These are phyloP conservation scores for Aphis craccivora DNA, from an alignment of 1,140 invertebrate genomes.

Conservation along the genomic window DNA sequence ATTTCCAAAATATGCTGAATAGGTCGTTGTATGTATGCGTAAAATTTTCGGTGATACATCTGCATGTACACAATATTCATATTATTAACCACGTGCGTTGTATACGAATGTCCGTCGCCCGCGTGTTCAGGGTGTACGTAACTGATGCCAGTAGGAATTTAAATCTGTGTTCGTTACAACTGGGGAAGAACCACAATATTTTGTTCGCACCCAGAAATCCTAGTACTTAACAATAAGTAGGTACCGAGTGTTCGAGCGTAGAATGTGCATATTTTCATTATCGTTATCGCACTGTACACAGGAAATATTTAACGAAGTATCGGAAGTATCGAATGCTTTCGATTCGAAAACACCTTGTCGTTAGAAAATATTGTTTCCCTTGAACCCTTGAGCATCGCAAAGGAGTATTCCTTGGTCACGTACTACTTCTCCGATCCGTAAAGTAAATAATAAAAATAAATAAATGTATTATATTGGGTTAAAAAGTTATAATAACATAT, in stretches of 20 bases:
- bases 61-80: neutral
- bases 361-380: neutral
- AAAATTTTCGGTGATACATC: neutral
- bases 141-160: neutral
- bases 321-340: neutral
- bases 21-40: neutral
- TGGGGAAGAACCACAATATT: neutral
- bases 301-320: neutral
- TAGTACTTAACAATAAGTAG: neutral
- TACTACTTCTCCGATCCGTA: neutral
- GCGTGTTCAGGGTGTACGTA: neutral
- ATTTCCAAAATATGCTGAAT: neutral
- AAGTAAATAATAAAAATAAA: slow-evolving; percentile 16
- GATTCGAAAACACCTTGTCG: neutral
- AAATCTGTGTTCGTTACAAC: neutral
- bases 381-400: neutral
- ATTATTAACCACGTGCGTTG: neutral
- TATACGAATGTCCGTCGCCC: neutral
- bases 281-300: neutral
- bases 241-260: neutral
- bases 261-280: neutral
- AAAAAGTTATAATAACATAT: neutral
- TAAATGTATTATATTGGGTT: slow-evolving; percentile 18
- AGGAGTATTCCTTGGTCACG: neutral
- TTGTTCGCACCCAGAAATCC: neutral